Base-by-base conservation (phyloP, 2,888 invertebrate species). In the Micropterix aruncella region DNA sequence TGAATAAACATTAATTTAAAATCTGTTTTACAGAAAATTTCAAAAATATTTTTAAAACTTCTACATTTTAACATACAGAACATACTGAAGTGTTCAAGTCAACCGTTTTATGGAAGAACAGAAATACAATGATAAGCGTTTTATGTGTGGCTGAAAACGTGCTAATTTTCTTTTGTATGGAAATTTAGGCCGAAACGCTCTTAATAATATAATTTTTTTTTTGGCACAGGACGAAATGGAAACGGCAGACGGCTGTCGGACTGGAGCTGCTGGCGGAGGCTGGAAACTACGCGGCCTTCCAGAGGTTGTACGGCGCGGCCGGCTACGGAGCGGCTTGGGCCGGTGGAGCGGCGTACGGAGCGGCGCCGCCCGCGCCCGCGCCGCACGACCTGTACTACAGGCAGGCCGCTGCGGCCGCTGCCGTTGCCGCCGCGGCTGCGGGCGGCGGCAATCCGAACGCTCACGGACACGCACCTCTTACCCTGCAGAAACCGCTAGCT, bases 251-350 rank as follows among this genome's bases (percentile, higher is more conserved):
- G 14, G 94, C 97, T 1, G 97, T 97, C 2, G 96, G 97, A 0
- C 66, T 96, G 53, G 99, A 99, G 62, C 78, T 99, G 37, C 71
- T 99, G 45, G 93, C 95, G 2, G 99, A 99, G 63, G 94, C 96
- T 0, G 94, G 94, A 5, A 97, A 96, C 71, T 93, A 92, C 67
- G 95, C 95, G 1, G 97, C 97, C n/a, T 91, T 99, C 59, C 96
- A 96, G 69, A 79, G 96, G 49, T 74, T 97, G 50, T 92, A 91
- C 66, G 88, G 88, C 7, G 78, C 79, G 0, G 77, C 78, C 9
- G 80, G 83, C 0, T 86, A 86, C 62, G 60, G 72, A 75, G 76
- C 79, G 40, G 74, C 75, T 3, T 72, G 73, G 2, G 66, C 76
- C 52, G 60, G 76, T 27, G 75, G 80, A 44, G 75, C 80, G 4